Percentiles rank a stretch among this genome's conserved stretches.
These are phyloP conservation scores for Gortyna flavago DNA, from an alignment of 2,888 invertebrate genomes.

Conservation along the genomic window DNA sequence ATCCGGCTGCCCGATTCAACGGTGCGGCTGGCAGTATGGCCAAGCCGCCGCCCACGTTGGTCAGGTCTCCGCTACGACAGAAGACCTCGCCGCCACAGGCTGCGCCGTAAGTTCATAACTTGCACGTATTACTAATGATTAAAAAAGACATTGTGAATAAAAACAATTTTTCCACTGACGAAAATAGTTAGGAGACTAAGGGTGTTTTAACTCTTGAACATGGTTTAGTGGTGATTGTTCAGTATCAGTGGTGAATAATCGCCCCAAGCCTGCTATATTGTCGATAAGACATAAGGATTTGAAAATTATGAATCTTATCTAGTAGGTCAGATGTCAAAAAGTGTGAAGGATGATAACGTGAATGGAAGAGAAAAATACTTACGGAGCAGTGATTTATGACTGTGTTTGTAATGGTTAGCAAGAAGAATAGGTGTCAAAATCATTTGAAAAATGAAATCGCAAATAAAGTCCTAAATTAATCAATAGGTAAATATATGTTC, in stretches of 20 bases:
- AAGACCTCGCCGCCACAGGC: conserved; percentile 86
- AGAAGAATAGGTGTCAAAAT: no score
- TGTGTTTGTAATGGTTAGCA: neutral
- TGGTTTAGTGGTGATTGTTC: neutral
- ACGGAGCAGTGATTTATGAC: no score
- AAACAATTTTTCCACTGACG: neutral
- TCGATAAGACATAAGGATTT: neutral
- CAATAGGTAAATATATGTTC: neutral
- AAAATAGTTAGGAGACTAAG: neutral
- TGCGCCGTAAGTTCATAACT: conserved; percentile 81
- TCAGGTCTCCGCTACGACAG: conserved; percentile 83
- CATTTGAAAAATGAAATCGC: neutral
- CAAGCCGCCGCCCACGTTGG: conserved; percentile 82
- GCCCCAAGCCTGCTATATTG: neutral
- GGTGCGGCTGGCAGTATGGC: conserved; percentile 61
- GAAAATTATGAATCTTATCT: neutral
- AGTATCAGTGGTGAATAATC: neutral
- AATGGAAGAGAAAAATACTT: no score
- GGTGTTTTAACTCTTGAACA: neutral
- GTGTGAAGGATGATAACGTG: no score
- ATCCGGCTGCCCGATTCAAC: conserved; percentile 75
- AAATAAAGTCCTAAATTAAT: neutral
- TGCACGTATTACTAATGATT: neutral
- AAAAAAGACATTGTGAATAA: neutral
- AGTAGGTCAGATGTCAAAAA: neutral